Conservation (phyloP, 2,797 vertebrate species). For the Gobio occitaniae region DNA sequence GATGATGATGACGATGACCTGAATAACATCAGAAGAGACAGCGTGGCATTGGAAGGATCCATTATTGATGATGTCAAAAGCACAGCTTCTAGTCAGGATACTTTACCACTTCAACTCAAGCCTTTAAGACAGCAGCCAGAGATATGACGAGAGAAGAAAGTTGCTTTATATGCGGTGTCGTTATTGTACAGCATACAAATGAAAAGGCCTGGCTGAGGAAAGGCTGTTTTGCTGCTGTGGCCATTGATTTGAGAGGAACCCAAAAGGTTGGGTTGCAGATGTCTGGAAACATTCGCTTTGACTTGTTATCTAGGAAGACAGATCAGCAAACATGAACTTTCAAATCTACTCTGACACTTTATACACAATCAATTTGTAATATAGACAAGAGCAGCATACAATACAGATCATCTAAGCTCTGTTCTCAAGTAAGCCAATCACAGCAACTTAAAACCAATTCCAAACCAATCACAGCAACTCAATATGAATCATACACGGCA, state of each 20-base stretch:
- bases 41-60: slow-evolving; percentile 81
- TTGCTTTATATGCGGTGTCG: neutral
- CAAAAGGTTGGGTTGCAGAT: neutral
- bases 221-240: neutral
- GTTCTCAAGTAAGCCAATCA: neutral
- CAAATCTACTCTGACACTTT: neutral
- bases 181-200: neutral
- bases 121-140: slow-evolving; percentile 91
- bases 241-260: slow-evolving; percentile 5
- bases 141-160: slow-evolving; percentile 81
- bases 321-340: slow-evolving; percentile 16
- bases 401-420: neutral
- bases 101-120: slow-evolving; percentile 86
- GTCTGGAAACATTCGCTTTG: neutral
- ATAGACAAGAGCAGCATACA: neutral
- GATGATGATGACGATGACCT: slow-evolving; percentile 64
- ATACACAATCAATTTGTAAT: neutral
- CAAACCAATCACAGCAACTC: neutral
- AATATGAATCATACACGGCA: neutral
- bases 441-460: neutral
- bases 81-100: slow-evolving; percentile 85
- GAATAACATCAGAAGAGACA: slow-evolving; percentile 70
- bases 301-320: neutral
- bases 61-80: slow-evolving; percentile 83
- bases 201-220: neutral